Base-by-base conservation (phyloP, 1,140 invertebrate species). In the Bombus consobrinus region DNA sequence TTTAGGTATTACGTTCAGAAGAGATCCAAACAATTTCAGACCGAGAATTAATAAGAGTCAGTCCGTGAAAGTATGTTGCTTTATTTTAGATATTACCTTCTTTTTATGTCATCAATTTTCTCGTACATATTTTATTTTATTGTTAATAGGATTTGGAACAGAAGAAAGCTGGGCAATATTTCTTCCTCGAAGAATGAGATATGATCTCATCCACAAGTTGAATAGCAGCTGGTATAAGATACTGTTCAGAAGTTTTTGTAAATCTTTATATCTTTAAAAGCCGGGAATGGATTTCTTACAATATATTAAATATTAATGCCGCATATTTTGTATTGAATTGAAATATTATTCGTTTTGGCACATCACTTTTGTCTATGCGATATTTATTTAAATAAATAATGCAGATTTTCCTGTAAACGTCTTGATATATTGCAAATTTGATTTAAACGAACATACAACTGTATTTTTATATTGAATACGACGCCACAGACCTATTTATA, bases 1-100 rank as follows among this genome's bases (percentile, higher is more conserved):
- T n/a, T 95, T 99, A 28, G 98, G 99, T 76, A 99, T 99, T 88
- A 99, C 99, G 10, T 99, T 99, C 96, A 96, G 99, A 92, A 96
- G 99, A 94, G 99, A 99, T 96, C 99, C 99, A 1, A 99, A 99
- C 94, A 99, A 99, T 94, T 99, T 99, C 95, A 95, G 99, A 93
- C 99, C 99, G 10, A 96, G 99, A 88, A 99, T 99, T 92, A 99
- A 99, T 95, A 99, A 99, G 94, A 96, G 97, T 91, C 97, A 98
- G 92, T 99, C 99, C 83, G 98, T 99, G 1, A 99, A 99, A 96
- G 98, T 98, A 95, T 81, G 83, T 90, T 66, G 39, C 22, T 10
- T 43, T 73, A 80, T 64, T 32, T 34, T 71, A 69, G 15, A 41
- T 15, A 68, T 76, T 71, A 39, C 1, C 13, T 57, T 25, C 59